Base-by-base conservation (phyloP, 2,113 vertebrate species). In the Benitochromis conjunctus region DNA sequence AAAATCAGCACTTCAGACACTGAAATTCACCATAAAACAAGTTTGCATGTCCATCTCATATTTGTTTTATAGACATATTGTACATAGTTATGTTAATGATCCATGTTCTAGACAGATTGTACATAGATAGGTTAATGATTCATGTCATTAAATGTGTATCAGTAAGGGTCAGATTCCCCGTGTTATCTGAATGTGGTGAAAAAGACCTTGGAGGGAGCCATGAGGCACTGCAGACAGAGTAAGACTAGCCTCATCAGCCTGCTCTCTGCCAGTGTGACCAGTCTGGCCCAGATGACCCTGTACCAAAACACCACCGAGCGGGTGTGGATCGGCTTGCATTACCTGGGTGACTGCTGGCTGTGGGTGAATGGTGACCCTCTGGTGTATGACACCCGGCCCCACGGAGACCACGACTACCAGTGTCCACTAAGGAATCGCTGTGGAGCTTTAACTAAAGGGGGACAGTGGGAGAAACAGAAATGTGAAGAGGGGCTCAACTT, bases 301-400 rank as follows among this genome's bases (percentile, higher is more conserved):
- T 0, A 34, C 0, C 4, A 2, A 0, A 0, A 1, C 43, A 7
- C 55, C 79, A 83, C 46, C 3, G 34, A 87, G 13, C 5, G 1
- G 8, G 87, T 87, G 56, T 92, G 90, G 91, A 84, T 91, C 2
- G 89, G 91, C 7, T 76, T 94, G 76, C 82, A 74, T 41, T 89
- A 38, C 79, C 48, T 93, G n/a, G 29, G 0, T 3, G 69, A 85
- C 71, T 26, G 1, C 14, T 93, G 93, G 91, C 1, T 80, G 76
- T 94, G 92, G 93, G 43, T 80, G 43, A 82, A 89, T 8, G 3
- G 31, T 0, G 24, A 83, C 31, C 79, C 74, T 38, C 12, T 89
- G 81, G 9, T 1, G 31, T 88, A 76, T 2, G 0, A 83, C 5
- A 41, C 1, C 77, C 85, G 56, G 86, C 2, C 10, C 5, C 2